Evolutionary conservation across 1,140 invertebrate genomes (phyloP), one percentile per base, ranked within the genome.

Genomic region (Epicauta chinensis): DNA sequence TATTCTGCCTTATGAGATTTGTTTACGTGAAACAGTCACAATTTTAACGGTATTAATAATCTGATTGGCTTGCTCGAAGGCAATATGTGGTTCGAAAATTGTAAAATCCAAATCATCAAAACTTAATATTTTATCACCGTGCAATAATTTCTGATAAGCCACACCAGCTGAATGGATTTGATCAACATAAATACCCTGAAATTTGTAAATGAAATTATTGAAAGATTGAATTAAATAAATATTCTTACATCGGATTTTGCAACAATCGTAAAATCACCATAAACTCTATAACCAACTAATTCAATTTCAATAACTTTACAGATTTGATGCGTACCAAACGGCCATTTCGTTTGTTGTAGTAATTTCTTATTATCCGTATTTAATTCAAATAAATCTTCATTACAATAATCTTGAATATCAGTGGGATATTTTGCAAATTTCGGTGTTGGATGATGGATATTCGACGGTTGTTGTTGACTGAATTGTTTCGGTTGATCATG

Each of bases 31-130:
- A 16, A 64, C 56, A 4, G 60, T 63, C 9, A 64, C 50, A 44
- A 55, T 38, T 46, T 53, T 58, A 55, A 59, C 55, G 43, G 46
- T 59, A 39, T 53, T 52, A 16, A 63, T 56, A 63, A 36, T 59
- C 36, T 55, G 43, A 31, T 55, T 61, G 31, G 61, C 63, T 36
- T 63, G 51, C 46, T 68, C 63, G 51, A 66, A 67, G 23, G 68
- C 66, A 17, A 60, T 54, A 51, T 63, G 49, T 14, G 63, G 60
- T 51, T 68, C 64, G 50, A 69, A 62, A 45, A 59, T 58, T 10
- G 63, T 63, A 49, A 66, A 62, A 58, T 69, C 68, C 7, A 61
- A 59, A 23, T 69, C 63, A 48, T 70, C 66, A 52, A 70, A 58
- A 23, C 60, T 64, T 17, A 70, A 56, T 41, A 70, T 64, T 51